phyloP scores from a whole-genome alignment of 2,888 invertebrate genomes.

The Tipula confusa region DNA sequence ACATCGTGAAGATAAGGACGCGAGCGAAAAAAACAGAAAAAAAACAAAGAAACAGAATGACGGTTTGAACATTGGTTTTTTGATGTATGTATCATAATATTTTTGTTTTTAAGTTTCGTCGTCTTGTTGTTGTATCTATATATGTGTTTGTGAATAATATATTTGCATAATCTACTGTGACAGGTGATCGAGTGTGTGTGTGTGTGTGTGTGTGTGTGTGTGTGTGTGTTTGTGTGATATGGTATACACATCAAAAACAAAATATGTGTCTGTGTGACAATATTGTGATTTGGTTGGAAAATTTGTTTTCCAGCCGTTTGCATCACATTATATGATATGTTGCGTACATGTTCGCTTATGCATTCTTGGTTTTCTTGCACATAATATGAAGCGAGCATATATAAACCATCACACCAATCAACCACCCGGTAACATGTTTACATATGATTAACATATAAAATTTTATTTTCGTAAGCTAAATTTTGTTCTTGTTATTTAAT shows the following conservation, averaged over 20 bases:
- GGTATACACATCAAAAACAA: not conserved
- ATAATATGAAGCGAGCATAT: no score
- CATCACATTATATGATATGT: not conserved
- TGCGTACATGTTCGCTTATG: not conserved
- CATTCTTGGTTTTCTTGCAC: not conserved
- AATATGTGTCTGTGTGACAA: not conserved
- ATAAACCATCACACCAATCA: no score
- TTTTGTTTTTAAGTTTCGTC: not conserved
- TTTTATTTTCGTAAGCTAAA: not conserved
- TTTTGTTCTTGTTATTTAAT: not conserved
- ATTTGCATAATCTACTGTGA: not conserved
- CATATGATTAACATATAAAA: not conserved
- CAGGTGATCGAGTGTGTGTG: not conserved
- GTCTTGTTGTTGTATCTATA: not conserved
- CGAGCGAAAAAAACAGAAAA: not conserved
- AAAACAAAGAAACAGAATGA: not conserved
- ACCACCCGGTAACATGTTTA: not conserved
- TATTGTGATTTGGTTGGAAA: not conserved
- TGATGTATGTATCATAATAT: not conserved
- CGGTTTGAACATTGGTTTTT: not conserved
- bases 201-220: no score
- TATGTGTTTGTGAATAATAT: no score
- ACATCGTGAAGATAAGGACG: not conserved
- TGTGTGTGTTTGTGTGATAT: no score
- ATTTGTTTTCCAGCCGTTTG: not conserved